Evolutionary conservation across 2,888 invertebrate genomes (phyloP).

Genomic region (Plemyria rubiginata): DNA sequence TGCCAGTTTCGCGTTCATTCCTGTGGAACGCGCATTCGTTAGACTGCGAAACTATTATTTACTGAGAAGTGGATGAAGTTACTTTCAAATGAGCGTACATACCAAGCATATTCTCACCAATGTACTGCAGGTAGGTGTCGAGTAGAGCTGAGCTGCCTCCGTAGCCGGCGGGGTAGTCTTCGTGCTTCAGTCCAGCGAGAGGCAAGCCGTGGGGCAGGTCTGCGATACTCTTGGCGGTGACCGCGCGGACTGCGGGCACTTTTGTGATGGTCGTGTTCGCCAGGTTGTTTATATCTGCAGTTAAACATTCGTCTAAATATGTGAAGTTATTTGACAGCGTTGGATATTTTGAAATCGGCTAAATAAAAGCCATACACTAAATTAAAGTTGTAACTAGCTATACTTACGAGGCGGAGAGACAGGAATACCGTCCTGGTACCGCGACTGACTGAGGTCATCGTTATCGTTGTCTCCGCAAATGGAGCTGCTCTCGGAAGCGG

Average conservation of each 20-base stretch:
- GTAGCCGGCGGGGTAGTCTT: conserved; percentile 88
- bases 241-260: conserved; percentile 86
- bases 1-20: conserved; percentile 91
- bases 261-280: conserved; percentile 87
- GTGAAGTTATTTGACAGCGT: background rate
- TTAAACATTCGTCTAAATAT: conserved; percentile 8
- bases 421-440: conserved; percentile 81
- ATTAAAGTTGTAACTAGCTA: background rate
- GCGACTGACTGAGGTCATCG: conserved; percentile 91
- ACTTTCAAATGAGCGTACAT: conserved; percentile 46
- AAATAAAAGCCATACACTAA: background rate
- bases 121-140: conserved; percentile 95
- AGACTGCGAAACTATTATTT: conserved; percentile 5
- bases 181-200: conserved; percentile 85
- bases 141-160: conserved; percentile 91
- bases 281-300: conserved; percentile 80
- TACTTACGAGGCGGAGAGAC: conserved; percentile 86
- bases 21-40: conserved; percentile 66
- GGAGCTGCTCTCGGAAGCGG: conserved; percentile 90
- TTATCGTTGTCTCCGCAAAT: conserved; percentile 92
- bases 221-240: conserved; percentile 88
- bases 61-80: background rate
- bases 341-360: no score
- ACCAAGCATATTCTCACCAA: conserved; percentile 92
- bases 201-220: conserved; percentile 85